Base-by-base conservation (phyloP, 2,113 vertebrate species). In the Psilopogon haemacephalus region DNA sequence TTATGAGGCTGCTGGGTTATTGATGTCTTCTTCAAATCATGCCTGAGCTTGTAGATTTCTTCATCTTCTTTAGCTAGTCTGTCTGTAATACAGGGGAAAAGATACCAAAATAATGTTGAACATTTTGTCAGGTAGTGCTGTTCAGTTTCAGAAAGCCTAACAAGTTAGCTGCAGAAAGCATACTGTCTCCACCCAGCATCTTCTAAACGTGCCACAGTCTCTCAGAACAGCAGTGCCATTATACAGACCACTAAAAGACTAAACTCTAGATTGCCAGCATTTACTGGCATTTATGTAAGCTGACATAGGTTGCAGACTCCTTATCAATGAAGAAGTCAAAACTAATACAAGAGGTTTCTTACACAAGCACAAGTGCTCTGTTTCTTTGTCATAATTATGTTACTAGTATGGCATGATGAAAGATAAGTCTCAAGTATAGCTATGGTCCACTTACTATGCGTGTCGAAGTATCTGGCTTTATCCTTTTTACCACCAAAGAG, bases 401-500 rank as follows among this genome's bases (percentile, higher is more conserved):
- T 48, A 78, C 28, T 56, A 77, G 28, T 14, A 28, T 3, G 10
- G 59, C 24, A 86, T 24, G 15, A 80, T 30, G 8, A 71, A 8
- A 62, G 5, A 4, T 11, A 82, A 60, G 2, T 59, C 64, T 44
- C 38, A 84, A 46, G 7, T 1, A 1, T 21, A 78, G 33, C 10
- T 71, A 46, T 23, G 55, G 46, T 68, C 5, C 50, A 99, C 99
- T 98, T 98, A 99, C 99, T 99, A 9, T 99, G 98, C 37, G 98
- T 98, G 67, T 99, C 99, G 4, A 99, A 98, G 94, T 99, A 99
- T 98, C 99, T 99, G 90, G 98, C 98, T 97, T 99, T 99, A 96
- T 99, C 99, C 95, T 98, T 98, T 97, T 98, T 99, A 71, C 99
- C 99, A 60, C 99, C 99, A 67, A 99, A 99, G 28, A 99, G 98